Evolutionary conservation across 1,140 invertebrate species (phyloP).

Genomic region (Drosophila ironensis): DNA sequence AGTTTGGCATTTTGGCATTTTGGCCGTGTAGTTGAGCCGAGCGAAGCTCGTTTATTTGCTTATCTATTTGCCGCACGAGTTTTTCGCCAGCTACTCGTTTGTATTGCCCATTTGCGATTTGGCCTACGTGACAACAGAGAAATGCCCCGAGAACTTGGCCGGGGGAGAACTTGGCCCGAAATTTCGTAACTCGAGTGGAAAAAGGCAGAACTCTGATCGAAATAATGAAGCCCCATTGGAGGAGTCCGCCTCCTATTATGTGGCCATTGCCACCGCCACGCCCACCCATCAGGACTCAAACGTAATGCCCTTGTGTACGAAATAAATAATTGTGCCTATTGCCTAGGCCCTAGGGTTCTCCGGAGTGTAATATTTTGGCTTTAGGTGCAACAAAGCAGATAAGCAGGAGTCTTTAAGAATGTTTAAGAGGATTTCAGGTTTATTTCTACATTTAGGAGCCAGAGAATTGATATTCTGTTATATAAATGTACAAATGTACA

Average conservation of each 20-base stretch:
- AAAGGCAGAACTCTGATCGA: constrained; percentile 1
- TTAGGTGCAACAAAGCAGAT: neutral
- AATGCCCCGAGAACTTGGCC: constrained; percentile 12
- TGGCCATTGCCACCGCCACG: neutral
- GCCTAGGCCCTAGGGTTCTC: too few species aligned
- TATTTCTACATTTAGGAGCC: too few species aligned
- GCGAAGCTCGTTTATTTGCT: constrained; percentile 59
- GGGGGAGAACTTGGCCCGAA: constrained; percentile 28
- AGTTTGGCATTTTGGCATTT: constrained; percentile 15
- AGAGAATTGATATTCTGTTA: too few species aligned
- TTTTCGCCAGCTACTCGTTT: constrained; percentile 12
- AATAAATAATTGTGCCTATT: constrained; percentile 19
- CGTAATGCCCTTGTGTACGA: neutral
- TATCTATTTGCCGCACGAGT: constrained; percentile 65
- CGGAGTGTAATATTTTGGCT: too few species aligned
- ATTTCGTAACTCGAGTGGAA: constrained; percentile 24
- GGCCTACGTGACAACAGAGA: constrained; percentile 65
- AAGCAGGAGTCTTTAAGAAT: too few species aligned
- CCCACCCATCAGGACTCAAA: neutral
- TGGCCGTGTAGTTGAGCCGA: constrained; percentile 8
- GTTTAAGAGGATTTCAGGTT: neutral
- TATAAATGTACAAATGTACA: too few species aligned
- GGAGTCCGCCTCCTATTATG: neutral
- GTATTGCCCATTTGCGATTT: constrained; percentile 17
- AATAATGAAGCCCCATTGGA: neutral